Conservation (phyloP, 1,140 invertebrate species). For the Lerema accius region DNA sequence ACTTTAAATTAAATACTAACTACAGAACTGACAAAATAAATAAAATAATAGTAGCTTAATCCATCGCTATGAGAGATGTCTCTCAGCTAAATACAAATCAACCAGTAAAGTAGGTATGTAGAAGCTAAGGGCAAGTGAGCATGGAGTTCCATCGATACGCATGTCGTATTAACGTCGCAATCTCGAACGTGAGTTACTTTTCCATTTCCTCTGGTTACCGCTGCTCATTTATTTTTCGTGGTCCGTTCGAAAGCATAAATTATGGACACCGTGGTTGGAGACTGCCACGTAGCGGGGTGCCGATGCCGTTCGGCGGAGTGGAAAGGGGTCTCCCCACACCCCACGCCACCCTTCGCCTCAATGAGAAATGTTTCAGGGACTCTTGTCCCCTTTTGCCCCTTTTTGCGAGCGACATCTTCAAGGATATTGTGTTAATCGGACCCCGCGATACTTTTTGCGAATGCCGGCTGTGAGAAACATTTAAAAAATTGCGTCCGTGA, state of each 20-base stretch:
- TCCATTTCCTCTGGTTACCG: conserved; percentile 59
- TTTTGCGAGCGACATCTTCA: conserved; percentile 75
- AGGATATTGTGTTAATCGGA: conserved; percentile 80
- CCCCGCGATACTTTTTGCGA: conserved; percentile 61
- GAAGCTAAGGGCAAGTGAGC: background rate
- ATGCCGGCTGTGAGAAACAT: conserved; percentile 49
- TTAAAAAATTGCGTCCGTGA: conserved; percentile 51
- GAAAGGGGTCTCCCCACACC: conserved; percentile 43
- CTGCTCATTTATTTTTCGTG: conserved; percentile 75
- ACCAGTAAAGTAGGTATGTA: too few species aligned
- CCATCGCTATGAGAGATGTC: too few species aligned
- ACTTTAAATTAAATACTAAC: too few species aligned
- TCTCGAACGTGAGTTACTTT: conserved; percentile 32
- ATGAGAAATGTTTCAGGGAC: conserved; percentile 76
- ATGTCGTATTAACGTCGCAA: conserved; percentile 1
- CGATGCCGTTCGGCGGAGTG: conserved; percentile 42
- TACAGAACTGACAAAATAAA: too few species aligned
- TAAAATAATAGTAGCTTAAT: too few species aligned
- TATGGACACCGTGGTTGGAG: conserved; percentile 71
- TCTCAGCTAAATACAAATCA: too few species aligned
- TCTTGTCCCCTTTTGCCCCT: conserved; percentile 71
- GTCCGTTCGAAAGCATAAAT: conserved; percentile 75
- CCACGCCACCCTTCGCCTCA: conserved; percentile 53
- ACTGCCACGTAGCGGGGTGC: conserved; percentile 55
- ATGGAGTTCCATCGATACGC: conserved; percentile 1